Conservation (phyloP, 2,888 invertebrate genomes). For the Mesoligia furuncula region DNA sequence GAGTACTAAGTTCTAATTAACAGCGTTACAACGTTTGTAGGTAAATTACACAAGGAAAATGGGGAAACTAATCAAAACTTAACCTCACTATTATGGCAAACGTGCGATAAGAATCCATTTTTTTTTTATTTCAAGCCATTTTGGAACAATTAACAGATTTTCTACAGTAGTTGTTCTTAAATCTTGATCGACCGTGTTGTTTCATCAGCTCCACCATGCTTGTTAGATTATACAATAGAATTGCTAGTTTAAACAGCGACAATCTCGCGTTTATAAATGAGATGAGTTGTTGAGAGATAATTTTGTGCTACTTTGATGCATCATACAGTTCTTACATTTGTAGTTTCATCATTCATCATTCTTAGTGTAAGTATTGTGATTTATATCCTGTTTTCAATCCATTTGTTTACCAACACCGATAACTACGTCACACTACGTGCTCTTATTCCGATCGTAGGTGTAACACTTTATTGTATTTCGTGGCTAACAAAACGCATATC, state of each 20-base stretch:
- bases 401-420: constrained; percentile 47
- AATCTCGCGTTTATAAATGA: constrained; percentile 10
- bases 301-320: background rate
- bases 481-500: constrained; percentile 28
- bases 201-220: constrained; percentile 47
- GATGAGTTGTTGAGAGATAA: background rate
- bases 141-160: constrained; percentile 45
- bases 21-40: background rate
- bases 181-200: constrained; percentile 38
- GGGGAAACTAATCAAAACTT: constrained; percentile 10
- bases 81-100: constrained; percentile 31
- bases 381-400: constrained; percentile 3
- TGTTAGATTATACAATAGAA: constrained; percentile 45
- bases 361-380: background rate
- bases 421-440: constrained; percentile 3
- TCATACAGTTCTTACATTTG: background rate
- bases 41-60: background rate
- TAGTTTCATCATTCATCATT: background rate
- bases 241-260: constrained; percentile 17
- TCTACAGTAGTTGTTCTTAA: constrained; percentile 48
- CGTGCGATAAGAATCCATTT: constrained; percentile 59
- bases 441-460: constrained; percentile 12
- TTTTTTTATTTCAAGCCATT: constrained; percentile 49
- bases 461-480: constrained; percentile 36
- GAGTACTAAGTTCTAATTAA: background rate